Evolutionary conservation across 2,888 invertebrate genomes (phyloP).

Genomic region (Hirtodrosophila trivittata): DNA sequence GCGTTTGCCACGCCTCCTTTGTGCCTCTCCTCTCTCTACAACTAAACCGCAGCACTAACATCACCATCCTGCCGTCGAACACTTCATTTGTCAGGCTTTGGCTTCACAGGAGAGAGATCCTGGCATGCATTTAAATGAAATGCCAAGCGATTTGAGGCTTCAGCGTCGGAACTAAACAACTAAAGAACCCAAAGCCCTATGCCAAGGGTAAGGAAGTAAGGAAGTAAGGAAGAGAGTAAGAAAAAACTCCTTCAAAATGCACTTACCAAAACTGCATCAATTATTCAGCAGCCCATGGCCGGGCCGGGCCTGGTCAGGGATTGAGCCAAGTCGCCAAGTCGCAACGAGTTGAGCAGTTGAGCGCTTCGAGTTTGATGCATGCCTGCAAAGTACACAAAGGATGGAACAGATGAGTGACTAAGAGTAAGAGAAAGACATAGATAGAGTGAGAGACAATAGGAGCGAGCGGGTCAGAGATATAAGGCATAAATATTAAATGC

Average conservation of each 20-base stretch:
- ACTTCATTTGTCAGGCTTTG: conserved; percentile 74
- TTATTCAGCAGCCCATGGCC: conserved; percentile 76
- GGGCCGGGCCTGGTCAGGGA: conserved; percentile 72
- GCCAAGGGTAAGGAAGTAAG: conserved; percentile 15
- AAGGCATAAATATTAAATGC: conserved; percentile 77
- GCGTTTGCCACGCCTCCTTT: conserved; percentile 36
- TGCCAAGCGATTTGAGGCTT: conserved; percentile 57
- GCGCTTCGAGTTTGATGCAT: conserved; percentile 68
- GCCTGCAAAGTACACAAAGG: conserved; percentile 64
- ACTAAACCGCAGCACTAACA: conserved; percentile 2
- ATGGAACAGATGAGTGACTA: not conserved
- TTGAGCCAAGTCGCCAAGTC: conserved; percentile 72
- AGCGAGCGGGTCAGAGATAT: conserved; percentile 34
- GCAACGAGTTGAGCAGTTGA: conserved; percentile 76
- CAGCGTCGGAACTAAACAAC: conserved; percentile 14
- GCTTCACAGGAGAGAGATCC: conserved; percentile 26
- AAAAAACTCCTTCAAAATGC: conserved; percentile 68
- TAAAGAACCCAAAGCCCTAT: conserved; percentile 21
- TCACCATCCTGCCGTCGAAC: too few relatives aligned
- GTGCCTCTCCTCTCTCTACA: not conserved
- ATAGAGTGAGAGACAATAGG: conserved; percentile 8
- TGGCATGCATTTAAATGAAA: conserved; percentile 70
- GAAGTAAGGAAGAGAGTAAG: not conserved
- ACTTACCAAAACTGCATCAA: conserved; percentile 80
- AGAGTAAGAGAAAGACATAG: conserved; percentile 5